These are phyloP conservation scores for Crotophaga sulcirostris DNA, from an alignment of 2,113 vertebrate species.

Conservation along the genomic window DNA sequence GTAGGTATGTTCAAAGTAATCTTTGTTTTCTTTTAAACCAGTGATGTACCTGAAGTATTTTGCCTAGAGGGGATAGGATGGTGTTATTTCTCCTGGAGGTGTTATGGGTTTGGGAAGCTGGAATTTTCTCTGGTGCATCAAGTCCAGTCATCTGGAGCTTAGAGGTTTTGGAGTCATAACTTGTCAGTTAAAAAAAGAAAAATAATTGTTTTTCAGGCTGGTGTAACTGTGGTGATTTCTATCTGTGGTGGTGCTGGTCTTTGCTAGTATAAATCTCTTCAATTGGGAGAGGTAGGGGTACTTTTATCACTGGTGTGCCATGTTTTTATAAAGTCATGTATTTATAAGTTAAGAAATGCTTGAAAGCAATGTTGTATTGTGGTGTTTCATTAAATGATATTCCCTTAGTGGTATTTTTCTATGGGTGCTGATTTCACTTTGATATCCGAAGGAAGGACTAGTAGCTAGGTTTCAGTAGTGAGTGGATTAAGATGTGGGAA, in stretches of 20 bases:
- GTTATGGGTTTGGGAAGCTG: fast-evolving
- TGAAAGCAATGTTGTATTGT: background rate
- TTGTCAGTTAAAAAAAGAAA: background rate
- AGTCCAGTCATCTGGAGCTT: fast-evolving
- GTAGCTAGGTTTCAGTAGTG: background rate
- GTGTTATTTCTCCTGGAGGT: background rate
- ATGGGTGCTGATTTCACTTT: background rate
- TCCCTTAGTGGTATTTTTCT: background rate
- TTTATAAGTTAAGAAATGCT: background rate
- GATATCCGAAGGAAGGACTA: background rate
- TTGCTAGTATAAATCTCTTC: background rate
- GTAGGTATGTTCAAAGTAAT: background rate
- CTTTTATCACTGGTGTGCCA: background rate
- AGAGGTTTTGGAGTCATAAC: background rate
- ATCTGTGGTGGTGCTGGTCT: background rate
- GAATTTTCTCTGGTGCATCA: background rate
- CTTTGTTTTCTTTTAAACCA: background rate
- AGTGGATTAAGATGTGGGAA: background rate
- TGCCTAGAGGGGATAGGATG: fast-evolving
- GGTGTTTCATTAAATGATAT: background rate
- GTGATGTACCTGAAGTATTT: fast-evolving
- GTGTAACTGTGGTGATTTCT: background rate
- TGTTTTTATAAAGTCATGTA: background rate
- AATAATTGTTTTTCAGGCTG: fast-evolving
- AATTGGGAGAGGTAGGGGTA: background rate